A percentile compares a stretch with the other conserved stretches of the same genome.
phyloP scores from a whole-genome alignment of 37 sponge, comb jelly and placozoan species.

The Ianthella basta region DNA sequence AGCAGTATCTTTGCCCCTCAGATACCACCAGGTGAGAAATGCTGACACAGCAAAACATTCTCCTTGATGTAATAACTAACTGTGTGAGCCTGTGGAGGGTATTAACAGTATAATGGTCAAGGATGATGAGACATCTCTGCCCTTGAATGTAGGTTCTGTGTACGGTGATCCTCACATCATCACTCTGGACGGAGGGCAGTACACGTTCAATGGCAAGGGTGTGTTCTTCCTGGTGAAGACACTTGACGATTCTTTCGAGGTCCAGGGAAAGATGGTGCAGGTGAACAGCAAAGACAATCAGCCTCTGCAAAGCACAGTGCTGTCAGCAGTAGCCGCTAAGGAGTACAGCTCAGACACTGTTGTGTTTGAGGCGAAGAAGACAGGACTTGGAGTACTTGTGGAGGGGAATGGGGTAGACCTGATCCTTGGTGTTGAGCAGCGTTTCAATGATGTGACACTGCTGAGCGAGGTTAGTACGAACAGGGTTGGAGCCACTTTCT shows the following conservation, averaged over 20 bases:
- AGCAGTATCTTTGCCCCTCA: conserved; percentile 13
- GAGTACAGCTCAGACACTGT: not conserved
- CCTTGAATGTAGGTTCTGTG: not conserved
- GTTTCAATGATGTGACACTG: not conserved
- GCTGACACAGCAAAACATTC: not conserved
- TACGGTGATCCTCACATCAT: conserved; percentile 17
- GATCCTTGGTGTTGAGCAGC: not conserved
- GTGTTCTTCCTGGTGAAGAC: not conserved
- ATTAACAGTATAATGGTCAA: too few relatives aligned
- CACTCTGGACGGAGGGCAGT: not conserved
- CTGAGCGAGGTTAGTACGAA: not conserved
- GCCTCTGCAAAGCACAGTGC: not conserved
- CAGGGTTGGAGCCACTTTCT: not conserved
- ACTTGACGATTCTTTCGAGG: not conserved
- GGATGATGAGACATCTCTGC: too few relatives aligned
- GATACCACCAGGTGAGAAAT: conserved; percentile 20
- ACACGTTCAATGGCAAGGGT: conserved; percentile 25
- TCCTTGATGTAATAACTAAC: too few relatives aligned
- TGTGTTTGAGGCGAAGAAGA: not conserved
- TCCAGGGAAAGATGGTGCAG: not conserved
- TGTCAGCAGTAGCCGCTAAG: not conserved
- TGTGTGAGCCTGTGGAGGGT: too few relatives aligned
- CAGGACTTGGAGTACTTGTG: not conserved
- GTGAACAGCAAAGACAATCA: too few relatives aligned
- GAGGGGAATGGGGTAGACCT: not conserved